A percentile compares a stretch with the other conserved stretches of the same genome.
Evolutionary conservation across 1,140 invertebrate genomes (phyloP).

Genomic region (Pseudomyrmex concolor): DNA sequence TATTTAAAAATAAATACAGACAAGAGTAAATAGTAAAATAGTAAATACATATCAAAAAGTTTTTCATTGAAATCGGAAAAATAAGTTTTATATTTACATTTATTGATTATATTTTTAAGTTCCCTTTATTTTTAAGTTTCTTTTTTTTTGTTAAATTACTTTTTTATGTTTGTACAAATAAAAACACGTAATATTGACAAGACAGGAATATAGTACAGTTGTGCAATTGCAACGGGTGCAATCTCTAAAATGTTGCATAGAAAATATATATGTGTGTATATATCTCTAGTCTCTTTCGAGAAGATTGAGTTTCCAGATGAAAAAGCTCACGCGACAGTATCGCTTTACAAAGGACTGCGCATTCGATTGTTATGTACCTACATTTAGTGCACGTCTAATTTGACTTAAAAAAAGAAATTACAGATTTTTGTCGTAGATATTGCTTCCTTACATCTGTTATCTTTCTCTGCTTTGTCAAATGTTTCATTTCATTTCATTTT

Average conservation of each 20-base stretch:
- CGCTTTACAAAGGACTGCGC: constrained; percentile 29
- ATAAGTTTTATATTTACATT: too few relatives aligned
- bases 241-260: constrained; percentile 64
- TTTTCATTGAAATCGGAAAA: too few relatives aligned
- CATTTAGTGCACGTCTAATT: constrained; percentile 60
- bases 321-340: constrained; percentile 58
- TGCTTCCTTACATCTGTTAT: background rate
- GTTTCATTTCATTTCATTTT: constrained; percentile 2
- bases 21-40: too few relatives aligned
- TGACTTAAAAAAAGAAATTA: constrained; percentile 40
- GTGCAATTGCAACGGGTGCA: constrained; percentile 17
- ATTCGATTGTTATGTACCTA: constrained; percentile 15
- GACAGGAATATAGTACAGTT: background rate
- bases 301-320: constrained; percentile 65
- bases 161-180: background rate
- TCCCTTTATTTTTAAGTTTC: too few relatives aligned
- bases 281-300: constrained; percentile 32
- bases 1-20: too few relatives aligned
- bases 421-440: constrained; percentile 5
- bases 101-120: too few relatives aligned
- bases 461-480: background rate
- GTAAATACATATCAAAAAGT: too few relatives aligned
- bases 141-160: background rate
- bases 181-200: background rate
- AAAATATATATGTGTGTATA: constrained; percentile 70